Evolutionary conservation across 2,797 vertebrate genomes (phyloP), one percentile per base, ranked within the genome.

Genomic region (Takifugu rubripes): DNA sequence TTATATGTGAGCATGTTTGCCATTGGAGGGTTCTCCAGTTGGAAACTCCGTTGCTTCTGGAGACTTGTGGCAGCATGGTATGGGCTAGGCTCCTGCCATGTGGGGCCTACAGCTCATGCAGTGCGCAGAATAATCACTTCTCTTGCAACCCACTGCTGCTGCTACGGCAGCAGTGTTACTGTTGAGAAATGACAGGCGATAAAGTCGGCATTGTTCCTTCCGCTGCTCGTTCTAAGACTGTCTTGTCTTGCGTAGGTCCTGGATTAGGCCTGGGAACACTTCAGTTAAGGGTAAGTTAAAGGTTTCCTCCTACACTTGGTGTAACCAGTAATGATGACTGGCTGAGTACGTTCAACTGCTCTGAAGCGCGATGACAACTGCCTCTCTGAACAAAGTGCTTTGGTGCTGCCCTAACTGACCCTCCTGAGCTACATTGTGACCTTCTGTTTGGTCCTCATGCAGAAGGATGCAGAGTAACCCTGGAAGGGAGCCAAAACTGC

Each of bases 301-400:
- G 21, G 52, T 21, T 21, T 21, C 21, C 21, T 21, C 0, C 9
- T 29, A 6, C 8, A 16, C 3, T n/a, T 33, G 31, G 7, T 33
- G 31, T 10, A 33, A 33, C 2, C 0, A 87, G 93, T 93, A 54
- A 72, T 96, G 94, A 96, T 96, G 94, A 96, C 85, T 80, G 88
- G 89, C 90, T 57, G 14, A 88, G 89, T 84, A 88, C 92, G 95
- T 97, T 96, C 94, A 97, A 96, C 94, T 97, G 95, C 95, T 94
- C 94, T 95, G 95, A 96, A 25, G 25, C 64, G 64, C 88, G 85
- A 89, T 6, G 87, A 88, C 11, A 64, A 12, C 14, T 70, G 82
- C 83, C 79, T 69, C 12, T 84, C 87, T 90, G 89, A 90, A 81
- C 74, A 15, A 17, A 17, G 12, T 14, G 14, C 4, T 7, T n/a